Conservation (phyloP, 2,888 invertebrate species). For the Drosophila borborema region DNA sequence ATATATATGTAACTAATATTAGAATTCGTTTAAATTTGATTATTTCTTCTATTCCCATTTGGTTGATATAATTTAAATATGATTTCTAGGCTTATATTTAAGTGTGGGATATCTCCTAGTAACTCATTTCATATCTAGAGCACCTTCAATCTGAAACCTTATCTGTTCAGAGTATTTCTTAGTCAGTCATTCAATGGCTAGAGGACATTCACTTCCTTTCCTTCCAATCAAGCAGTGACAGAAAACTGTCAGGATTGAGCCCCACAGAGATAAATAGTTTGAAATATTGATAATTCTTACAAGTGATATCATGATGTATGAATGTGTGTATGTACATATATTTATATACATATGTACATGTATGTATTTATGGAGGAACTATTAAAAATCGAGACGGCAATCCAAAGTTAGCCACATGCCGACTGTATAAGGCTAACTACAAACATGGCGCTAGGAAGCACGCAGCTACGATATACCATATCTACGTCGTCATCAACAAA, state of each 20-base stretch:
- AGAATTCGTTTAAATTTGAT: background rate
- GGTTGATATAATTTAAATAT: background rate
- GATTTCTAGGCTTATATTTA: background rate
- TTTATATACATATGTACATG: background rate
- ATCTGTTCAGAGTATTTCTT: background rate
- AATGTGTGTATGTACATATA: background rate
- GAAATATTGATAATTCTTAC: background rate
- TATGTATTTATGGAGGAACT: slow-evolving; percentile 8
- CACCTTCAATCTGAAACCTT: no score
- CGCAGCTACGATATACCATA: slow-evolving; percentile 43
- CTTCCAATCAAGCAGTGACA: slow-evolving; percentile 56
- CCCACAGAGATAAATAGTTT: slow-evolving; percentile 5
- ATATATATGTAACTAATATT: background rate
- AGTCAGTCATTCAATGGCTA: background rate
- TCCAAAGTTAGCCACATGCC: slow-evolving; percentile 35
- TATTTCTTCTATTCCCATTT: accelerated
- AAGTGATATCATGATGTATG: background rate
- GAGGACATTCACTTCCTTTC: background rate
- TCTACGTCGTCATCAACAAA: slow-evolving; percentile 28
- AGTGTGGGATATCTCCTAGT: background rate
- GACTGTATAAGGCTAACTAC: slow-evolving; percentile 40
- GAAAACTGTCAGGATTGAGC: slow-evolving; percentile 12
- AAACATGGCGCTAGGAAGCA: slow-evolving; percentile 70
- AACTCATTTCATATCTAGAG: background rate
- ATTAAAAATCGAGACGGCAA: slow-evolving; percentile 36